Evolutionary conservation across 1,140 invertebrate species (phyloP), one percentile per base, ranked within the genome.

Genomic region (Procambarus virginalis): DNA sequence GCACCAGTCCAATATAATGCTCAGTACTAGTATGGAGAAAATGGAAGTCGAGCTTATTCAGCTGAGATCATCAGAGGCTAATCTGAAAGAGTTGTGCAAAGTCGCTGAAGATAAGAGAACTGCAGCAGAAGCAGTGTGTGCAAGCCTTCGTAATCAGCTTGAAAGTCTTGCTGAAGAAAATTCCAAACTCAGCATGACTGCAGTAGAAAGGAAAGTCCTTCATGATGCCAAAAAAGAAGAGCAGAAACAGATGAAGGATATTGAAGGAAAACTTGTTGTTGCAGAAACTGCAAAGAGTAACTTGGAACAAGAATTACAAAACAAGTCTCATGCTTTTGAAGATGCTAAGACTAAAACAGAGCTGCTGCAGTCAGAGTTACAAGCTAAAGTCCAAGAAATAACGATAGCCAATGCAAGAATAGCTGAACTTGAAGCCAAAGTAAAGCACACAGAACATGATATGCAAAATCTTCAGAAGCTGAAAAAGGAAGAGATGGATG

Each of bases 361-460:
- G n/a, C 81, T 88, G 45, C 10, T 88, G 14, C 78, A 88, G 22
- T 88, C 86, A 14, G 77, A 80, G 22, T n/a, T 88, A 58, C 86
- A 88, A 78, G 86, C 86, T 14, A 88, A 88, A 55, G 64, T 70
- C n/a, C 86, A 88, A 73, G 86, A 88, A 46, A 60, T 88, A 20
- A 58, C 60, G 5, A 88, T 88, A 17, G 68, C 79, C 64, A 88
- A 88, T 64, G 75, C 78, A 68, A 88, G 8, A 6, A 75, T 88
- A 12, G n/a, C 77, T 48, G 86, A 88, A 55, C 34, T 88, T 5
- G 78, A 88, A 34, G 64, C 48, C 0, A 80, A 81, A 34, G 6
- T 81, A 55, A 88, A 80, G 10, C 79, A 73, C 45, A 55, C 49
- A 10, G 86, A 88, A n/a, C 46, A 46, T 34, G 86, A 88, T 22